These are phyloP conservation scores for Caerostris extrusa DNA, from an alignment of 1,140 invertebrate species.

Conservation along the genomic window DNA sequence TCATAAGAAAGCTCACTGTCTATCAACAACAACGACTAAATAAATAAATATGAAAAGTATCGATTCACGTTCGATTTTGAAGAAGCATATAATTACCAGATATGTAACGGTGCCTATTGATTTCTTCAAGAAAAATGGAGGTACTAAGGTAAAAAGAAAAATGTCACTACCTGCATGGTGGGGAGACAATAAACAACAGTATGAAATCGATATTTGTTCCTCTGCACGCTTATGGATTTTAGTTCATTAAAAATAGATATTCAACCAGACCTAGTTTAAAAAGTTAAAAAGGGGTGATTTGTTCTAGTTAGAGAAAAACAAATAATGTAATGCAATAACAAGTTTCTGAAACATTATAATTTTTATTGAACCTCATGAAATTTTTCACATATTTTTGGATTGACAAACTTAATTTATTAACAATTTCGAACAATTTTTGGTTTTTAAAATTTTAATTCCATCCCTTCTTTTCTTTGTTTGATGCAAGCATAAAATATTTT, in stretches of 20 bases:
- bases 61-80: neutral
- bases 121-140: neutral
- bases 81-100: slow-evolving; percentile 24
- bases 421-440: too few relatives aligned
- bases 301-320: too few relatives aligned
- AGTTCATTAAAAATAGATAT: neutral
- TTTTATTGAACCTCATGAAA: too few relatives aligned
- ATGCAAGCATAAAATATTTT: too few relatives aligned
- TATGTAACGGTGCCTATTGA: slow-evolving; percentile 26
- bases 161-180: slow-evolving; percentile 16
- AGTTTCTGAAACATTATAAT: too few relatives aligned
- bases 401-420: too few relatives aligned
- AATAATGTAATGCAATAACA: too few relatives aligned
- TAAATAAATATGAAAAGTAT: slow-evolving; percentile 26
- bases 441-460: too few relatives aligned
- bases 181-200: slow-evolving; percentile 15
- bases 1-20: neutral
- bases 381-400: too few relatives aligned
- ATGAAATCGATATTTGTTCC: neutral
- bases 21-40: neutral
- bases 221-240: neutral
- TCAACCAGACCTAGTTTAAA: too few relatives aligned
- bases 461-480: too few relatives aligned
- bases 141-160: neutral
- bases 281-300: too few relatives aligned